Evolutionary conservation across 1,140 invertebrate genomes (phyloP).

Genomic region (Oryctes rhinoceros): DNA sequence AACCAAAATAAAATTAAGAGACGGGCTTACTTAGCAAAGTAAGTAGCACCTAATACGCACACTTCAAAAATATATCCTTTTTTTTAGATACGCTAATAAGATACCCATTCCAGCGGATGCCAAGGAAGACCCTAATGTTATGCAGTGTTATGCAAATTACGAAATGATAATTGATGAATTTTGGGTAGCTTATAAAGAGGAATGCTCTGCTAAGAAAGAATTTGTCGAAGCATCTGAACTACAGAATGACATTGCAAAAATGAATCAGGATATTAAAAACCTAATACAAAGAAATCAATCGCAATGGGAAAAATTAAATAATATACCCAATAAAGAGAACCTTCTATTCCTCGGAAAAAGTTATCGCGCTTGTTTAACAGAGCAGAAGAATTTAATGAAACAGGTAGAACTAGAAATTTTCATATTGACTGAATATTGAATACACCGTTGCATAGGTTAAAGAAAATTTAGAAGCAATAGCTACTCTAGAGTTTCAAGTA

Average conservation of each 20-base stretch:
- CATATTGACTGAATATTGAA: background rate
- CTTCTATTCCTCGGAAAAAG: conserved; percentile 22
- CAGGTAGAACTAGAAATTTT: background rate
- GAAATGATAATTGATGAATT: conserved; percentile 44
- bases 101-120: conserved; percentile 42
- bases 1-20: conserved; percentile 34
- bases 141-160: conserved; percentile 36
- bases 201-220: conserved; percentile 34
- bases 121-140: conserved; percentile 38
- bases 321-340: conserved; percentile 39
- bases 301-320: conserved; percentile 41
- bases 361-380: conserved; percentile 36
- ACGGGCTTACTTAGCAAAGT: conserved; percentile 42
- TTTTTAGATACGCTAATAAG: conserved; percentile 46
- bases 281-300: conserved; percentile 35
- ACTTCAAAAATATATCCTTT: background rate
- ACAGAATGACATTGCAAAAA: conserved; percentile 41
- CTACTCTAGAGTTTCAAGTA: conserved; percentile 28
- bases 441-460: conserved; percentile 4
- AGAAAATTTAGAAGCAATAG: conserved; percentile 18
- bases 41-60: background rate
- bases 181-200: conserved; percentile 45
- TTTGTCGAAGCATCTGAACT: conserved; percentile 43
- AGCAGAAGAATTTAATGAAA: conserved; percentile 39
- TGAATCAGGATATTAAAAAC: conserved; percentile 41